These are phyloP conservation scores for Acanthacorydalis orientalis DNA, from an alignment of 2,888 invertebrate genomes.

Conservation along the genomic window DNA sequence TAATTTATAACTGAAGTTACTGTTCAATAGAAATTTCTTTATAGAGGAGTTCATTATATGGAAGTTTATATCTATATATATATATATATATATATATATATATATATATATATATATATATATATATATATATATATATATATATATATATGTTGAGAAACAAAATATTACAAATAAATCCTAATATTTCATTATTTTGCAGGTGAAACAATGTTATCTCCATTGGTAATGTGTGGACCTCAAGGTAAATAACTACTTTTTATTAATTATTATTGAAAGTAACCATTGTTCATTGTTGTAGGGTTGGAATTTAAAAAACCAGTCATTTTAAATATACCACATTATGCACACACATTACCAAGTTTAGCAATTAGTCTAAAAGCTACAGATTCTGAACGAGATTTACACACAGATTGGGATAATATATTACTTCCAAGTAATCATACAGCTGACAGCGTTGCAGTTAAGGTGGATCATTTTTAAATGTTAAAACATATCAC, in stretches of 20 bases:
- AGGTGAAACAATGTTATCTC: conserved; percentile 91
- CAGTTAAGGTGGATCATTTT: conserved; percentile 85
- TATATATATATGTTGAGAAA: background rate
- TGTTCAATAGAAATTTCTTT: too few relatives aligned
- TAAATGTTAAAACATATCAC: conserved; percentile 21
- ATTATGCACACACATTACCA: conserved; percentile 61
- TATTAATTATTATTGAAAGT: background rate
- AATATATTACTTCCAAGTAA: conserved; percentile 71
- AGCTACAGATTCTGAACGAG: conserved; percentile 67
- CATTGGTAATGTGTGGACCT: conserved; percentile 92
- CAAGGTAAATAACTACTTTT: conserved; percentile 48
- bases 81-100: too few relatives aligned
- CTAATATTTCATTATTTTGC: conserved; percentile 8
- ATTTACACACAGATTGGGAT: conserved; percentile 71
- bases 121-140: background rate
- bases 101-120: background rate
- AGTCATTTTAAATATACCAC: conserved; percentile 82
- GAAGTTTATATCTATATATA: too few relatives aligned
- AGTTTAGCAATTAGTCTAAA: conserved; percentile 61
- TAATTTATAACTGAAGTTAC: too few relatives aligned
- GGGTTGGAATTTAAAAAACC: conserved; percentile 74
- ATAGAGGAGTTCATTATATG: too few relatives aligned
- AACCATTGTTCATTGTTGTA: conserved; percentile 16
- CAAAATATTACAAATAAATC: background rate
- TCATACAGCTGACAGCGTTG: conserved; percentile 70